A percentile compares a stretch with the other conserved stretches of the same genome.
These are phyloP conservation scores for Bombus soroeensis DNA, from an alignment of 1,140 invertebrate species.

Conservation along the genomic window DNA sequence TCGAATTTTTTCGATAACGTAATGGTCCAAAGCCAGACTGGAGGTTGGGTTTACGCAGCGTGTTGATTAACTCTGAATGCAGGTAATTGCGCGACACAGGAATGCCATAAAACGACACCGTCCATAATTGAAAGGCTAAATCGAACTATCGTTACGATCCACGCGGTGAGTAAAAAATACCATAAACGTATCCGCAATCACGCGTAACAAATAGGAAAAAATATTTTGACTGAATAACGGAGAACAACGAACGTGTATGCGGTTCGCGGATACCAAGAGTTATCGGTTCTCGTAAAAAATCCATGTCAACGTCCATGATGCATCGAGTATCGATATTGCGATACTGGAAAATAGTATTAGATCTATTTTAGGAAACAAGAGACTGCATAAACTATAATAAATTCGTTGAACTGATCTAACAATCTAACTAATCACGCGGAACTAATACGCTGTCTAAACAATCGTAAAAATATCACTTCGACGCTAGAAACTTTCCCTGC, in stretches of 20 bases:
- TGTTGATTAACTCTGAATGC: constrained; percentile 23
- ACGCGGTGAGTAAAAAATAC: constrained; percentile 8
- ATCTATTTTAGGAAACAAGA: no score
- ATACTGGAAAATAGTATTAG: no score
- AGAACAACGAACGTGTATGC: neutral
- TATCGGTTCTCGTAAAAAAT: neutral
- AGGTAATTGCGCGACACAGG: constrained; percentile 27
- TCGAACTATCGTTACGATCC: constrained; percentile 25
- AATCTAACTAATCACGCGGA: neutral
- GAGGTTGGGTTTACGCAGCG: no score
- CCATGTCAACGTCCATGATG: no score
- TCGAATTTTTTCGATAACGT: neutral
- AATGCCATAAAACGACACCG: constrained; percentile 30
- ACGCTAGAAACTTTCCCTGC: no score
- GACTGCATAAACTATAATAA: no score
- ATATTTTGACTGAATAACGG: constrained; percentile 3
- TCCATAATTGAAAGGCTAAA: constrained; percentile 20
- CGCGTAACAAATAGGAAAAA: constrained; percentile 31
- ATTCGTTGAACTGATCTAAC: no score
- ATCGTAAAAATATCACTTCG: no score
- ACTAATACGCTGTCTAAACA: neutral
- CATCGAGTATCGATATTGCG: no score
- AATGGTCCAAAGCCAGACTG: neutral
- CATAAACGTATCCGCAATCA: neutral
- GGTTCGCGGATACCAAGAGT: neutral